phyloP scores from a whole-genome alignment of 2,113 vertebrate genomes.

The Aegypius monachus region DNA sequence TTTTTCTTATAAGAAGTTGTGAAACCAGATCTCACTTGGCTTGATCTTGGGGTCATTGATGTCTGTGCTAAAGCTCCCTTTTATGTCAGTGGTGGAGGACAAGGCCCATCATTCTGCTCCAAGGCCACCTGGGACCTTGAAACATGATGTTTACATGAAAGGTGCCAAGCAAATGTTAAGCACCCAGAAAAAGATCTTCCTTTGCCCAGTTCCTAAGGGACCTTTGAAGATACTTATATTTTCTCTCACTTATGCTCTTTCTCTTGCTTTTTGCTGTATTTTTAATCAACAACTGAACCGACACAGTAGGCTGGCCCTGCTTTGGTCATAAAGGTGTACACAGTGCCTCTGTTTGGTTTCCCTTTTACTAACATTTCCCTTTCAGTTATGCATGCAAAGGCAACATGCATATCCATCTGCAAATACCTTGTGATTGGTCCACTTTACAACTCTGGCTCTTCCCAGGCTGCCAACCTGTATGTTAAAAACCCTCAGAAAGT shows the following conservation, averaged over 20 bases:
- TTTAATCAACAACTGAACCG: neutral
- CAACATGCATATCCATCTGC: neutral
- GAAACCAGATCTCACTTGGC: neutral
- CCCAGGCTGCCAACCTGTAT: neutral
- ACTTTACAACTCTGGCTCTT: neutral
- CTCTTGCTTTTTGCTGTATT: neutral
- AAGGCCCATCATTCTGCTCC: neutral
- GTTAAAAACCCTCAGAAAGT: neutral
- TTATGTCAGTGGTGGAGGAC: neutral
- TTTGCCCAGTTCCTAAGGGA: neutral
- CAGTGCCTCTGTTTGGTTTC: neutral
- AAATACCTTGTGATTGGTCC: neutral
- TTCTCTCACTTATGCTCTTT: neutral
- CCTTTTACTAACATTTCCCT: constrained; percentile 17
- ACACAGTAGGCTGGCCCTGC: neutral
- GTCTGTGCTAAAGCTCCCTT: neutral
- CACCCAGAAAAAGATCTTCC: neutral
- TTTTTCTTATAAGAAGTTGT: neutral
- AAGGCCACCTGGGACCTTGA: neutral
- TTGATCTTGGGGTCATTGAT: neutral
- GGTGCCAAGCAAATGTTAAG: neutral
- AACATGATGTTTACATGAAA: neutral
- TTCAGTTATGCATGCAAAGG: neutral
- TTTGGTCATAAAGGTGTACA: neutral
- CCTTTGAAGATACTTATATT: neutral